Conservation (phyloP, 2,113 vertebrate genomes). For the Corvus hawaiiensis region DNA sequence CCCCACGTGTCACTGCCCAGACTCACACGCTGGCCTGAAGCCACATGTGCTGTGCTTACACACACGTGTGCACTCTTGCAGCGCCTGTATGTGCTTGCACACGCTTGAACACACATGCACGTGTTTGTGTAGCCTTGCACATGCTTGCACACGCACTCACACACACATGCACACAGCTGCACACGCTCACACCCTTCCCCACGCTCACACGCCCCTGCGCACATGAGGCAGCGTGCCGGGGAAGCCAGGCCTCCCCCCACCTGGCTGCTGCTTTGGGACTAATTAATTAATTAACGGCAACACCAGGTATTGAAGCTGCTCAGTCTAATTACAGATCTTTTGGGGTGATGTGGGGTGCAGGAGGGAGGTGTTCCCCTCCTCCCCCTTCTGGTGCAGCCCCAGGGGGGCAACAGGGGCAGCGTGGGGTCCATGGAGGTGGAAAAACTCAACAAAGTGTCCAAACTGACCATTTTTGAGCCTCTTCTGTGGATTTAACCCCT, state of each 20-base stretch:
- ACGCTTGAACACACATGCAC: accelerated
- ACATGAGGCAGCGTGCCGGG: accelerated
- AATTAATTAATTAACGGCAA: not conserved
- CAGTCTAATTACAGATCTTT: not conserved
- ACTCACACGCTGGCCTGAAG: no score
- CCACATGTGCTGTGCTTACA: no score
- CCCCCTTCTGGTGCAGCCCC: not conserved
- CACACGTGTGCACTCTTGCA: not conserved
- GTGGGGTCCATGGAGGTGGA: accelerated
- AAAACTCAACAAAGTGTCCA: not conserved
- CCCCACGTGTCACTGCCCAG: accelerated
- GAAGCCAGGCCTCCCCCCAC: not conserved
- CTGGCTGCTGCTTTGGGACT: not conserved
- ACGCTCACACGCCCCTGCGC: not conserved
- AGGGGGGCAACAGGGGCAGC: accelerated
- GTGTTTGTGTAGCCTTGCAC: accelerated
- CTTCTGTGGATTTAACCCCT: not conserved
- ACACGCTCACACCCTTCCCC: not conserved
- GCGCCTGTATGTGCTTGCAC: not conserved
- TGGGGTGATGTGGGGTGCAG: accelerated
- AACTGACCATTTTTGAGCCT: not conserved
- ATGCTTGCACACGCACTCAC: not conserved
- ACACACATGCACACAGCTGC: not conserved
- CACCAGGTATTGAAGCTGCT: not conserved
- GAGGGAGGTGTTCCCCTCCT: not conserved